Evolutionary conservation across 92 coral and sea anemone genomes (phyloP).

Genomic region (Porites lobata): DNA sequence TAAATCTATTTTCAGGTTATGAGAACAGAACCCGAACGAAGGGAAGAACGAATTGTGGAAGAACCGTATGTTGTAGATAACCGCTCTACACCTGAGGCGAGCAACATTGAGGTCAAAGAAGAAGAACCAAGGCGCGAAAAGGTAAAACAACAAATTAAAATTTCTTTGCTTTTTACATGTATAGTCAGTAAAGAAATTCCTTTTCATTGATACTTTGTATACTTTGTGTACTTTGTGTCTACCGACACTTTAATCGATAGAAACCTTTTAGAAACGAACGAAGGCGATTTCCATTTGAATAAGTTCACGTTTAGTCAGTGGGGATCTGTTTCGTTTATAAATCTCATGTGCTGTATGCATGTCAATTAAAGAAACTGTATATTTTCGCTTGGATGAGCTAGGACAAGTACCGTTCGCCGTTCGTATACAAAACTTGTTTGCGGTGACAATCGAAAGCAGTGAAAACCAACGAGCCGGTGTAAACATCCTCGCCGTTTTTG

Average conservation of each 20-base stretch:
- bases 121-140: slow-evolving; percentile 43
- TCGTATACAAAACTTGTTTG: neutral
- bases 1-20: slow-evolving; percentile 30
- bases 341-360: neutral
- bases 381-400: neutral
- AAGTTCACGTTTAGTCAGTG: neutral
- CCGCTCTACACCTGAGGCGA: slow-evolving; percentile 1
- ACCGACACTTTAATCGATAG: neutral
- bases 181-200: neutral
- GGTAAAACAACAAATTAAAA: slow-evolving; percentile 6
- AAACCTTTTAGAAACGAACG: neutral
- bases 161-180: neutral
- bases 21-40: slow-evolving; percentile 6
- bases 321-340: neutral
- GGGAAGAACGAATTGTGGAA: slow-evolving; percentile 7
- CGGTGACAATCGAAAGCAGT: neutral
- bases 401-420: neutral
- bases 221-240: neutral
- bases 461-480: neutral
- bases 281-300: neutral
- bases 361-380: neutral
- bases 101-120: slow-evolving; percentile 37
- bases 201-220: neutral
- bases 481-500: neutral
- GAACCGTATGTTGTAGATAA: slow-evolving; percentile 10